A percentile compares a stretch with the other conserved stretches of the same genome.
Conservation (phyloP, 1,140 invertebrate genomes). For the Drosophila novamexicana region DNA sequence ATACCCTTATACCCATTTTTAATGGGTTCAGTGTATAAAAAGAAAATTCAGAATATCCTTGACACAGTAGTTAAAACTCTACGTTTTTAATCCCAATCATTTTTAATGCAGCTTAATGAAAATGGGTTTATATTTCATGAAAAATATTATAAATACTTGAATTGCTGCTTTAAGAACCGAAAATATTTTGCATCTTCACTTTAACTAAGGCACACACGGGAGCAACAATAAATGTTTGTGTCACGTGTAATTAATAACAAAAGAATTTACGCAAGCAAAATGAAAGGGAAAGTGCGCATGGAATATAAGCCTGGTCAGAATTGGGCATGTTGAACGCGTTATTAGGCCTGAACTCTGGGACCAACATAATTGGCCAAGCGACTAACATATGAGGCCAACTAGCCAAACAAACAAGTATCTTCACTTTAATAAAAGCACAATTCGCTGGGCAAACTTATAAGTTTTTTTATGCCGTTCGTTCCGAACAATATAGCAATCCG, state of each 20-base stretch:
- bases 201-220: background rate
- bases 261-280: constrained; percentile 56
- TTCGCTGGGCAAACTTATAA: too few species aligned
- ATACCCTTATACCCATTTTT: too few species aligned
- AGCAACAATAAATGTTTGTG: constrained; percentile 17
- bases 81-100: too few species aligned
- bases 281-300: constrained; percentile 9
- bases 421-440: too few species aligned
- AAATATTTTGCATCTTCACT: background rate
- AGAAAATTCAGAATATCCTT: too few species aligned
- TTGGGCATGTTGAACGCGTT: constrained; percentile 35
- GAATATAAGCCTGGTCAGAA: constrained; percentile 44
- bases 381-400: constrained; percentile 19
- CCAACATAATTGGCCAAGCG: background rate
- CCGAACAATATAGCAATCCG: constrained; percentile 21
- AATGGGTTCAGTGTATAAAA: too few species aligned
- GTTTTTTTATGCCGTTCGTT: background rate
- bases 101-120: too few species aligned
- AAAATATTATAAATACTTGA: too few species aligned
- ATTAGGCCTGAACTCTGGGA: constrained; percentile 48
- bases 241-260: constrained; percentile 68
- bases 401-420: too few species aligned
- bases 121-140: too few species aligned
- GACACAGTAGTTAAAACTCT: too few species aligned
- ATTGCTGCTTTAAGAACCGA: too few species aligned